phyloP scores from a whole-genome alignment of 2,113 vertebrate species.

The Rhea americana region DNA sequence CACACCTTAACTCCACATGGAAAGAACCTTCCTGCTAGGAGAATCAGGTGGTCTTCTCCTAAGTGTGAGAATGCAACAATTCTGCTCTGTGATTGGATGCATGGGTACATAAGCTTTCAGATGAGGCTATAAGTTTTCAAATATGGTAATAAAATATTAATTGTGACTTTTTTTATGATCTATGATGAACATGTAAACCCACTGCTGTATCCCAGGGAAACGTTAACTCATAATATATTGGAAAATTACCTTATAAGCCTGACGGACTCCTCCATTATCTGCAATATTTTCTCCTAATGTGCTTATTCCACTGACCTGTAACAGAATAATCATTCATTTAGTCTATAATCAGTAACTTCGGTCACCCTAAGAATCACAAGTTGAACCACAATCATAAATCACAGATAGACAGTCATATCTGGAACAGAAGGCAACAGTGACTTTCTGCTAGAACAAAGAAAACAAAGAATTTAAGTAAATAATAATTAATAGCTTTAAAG shows the following conservation, averaged over 20 bases:
- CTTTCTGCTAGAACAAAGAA: background rate
- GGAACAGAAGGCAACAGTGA: background rate
- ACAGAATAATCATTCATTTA: background rate
- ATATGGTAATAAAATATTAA: background rate
- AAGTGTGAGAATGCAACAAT: background rate
- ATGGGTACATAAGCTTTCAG: background rate
- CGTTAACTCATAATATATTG: background rate
- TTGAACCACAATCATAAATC: background rate
- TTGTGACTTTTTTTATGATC: background rate
- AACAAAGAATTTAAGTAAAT: background rate
- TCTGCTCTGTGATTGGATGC: background rate
- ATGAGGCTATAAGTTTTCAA: background rate
- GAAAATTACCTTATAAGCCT: slow-evolving; percentile 89
- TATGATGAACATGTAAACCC: background rate
- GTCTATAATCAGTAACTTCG: background rate
- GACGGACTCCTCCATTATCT: slow-evolving; percentile 94
- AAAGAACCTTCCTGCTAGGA: background rate
- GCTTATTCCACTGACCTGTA: slow-evolving; percentile 92
- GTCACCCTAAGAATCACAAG: background rate
- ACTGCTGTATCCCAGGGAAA: background rate
- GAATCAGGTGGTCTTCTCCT: background rate
- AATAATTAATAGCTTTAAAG: background rate
- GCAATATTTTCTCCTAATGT: slow-evolving; percentile 97
- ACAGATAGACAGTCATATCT: background rate
- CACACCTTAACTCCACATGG: background rate